Evolutionary conservation across 53 echinoderm and acorn worm genomes (phyloP).

Genomic region (Patiria pectinifera): DNA sequence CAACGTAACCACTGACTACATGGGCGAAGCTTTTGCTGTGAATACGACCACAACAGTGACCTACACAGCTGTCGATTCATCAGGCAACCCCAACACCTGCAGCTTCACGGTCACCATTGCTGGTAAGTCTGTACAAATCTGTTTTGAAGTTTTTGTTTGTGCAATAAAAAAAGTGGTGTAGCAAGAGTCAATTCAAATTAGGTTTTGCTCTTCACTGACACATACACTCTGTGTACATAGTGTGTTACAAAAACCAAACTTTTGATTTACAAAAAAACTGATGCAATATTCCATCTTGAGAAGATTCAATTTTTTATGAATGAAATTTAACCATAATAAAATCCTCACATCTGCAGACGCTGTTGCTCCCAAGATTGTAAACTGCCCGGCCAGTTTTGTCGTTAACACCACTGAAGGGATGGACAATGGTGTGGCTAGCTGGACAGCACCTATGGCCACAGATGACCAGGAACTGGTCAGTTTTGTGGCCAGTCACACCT

Average conservation of each 20-base stretch:
- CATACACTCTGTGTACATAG: too few species aligned
- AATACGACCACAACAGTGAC: slow-evolving; percentile 47
- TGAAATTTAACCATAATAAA: neutral
- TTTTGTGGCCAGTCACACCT: slow-evolving; percentile 18
- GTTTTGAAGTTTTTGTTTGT: neutral
- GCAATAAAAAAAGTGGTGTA: too few species aligned
- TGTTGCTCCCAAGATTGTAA: slow-evolving; percentile 26
- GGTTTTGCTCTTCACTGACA: too few species aligned
- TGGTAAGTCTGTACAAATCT: slow-evolving; percentile 37
- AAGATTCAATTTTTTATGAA: neutral
- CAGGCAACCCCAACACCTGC: slow-evolving; percentile 58
- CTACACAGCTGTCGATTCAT: slow-evolving; percentile 60
- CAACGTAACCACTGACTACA: slow-evolving; percentile 23
- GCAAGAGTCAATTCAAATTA: too few species aligned
- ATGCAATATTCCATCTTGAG: too few species aligned
- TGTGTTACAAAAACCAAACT: too few species aligned
- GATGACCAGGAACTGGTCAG: slow-evolving; percentile 55
- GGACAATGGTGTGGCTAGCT: slow-evolving; percentile 48
- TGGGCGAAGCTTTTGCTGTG: slow-evolving; percentile 36
- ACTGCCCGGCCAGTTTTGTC: slow-evolving; percentile 51
- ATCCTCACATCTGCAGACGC: slow-evolving; percentile 27
- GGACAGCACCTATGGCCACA: slow-evolving; percentile 58
- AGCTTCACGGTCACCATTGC: slow-evolving; percentile 62
- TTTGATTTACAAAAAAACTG: too few species aligned
- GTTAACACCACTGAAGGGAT: slow-evolving; percentile 38